Evolutionary conservation across 2,797 vertebrate species (phyloP).

Genomic region (Lithobates sylvaticus): DNA sequence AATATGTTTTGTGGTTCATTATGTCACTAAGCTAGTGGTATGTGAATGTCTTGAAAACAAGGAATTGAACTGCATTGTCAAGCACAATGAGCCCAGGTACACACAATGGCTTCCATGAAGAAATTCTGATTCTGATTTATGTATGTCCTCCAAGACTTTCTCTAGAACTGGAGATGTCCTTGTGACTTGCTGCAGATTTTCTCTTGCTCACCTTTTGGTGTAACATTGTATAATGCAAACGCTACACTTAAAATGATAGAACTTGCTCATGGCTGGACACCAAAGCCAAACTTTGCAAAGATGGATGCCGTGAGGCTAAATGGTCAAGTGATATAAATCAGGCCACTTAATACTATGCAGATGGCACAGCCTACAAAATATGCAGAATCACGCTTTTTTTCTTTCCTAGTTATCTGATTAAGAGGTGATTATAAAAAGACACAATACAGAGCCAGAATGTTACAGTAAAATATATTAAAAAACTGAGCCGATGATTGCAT

Average conservation of each 20-base stretch:
- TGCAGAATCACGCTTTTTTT: slow-evolving; percentile 24
- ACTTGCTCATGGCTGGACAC: slow-evolving; percentile 4
- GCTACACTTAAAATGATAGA: slow-evolving; percentile 34
- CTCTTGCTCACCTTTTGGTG: slow-evolving; percentile 26
- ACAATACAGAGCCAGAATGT: slow-evolving; percentile 4
- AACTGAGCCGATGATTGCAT: slow-evolving; percentile 24
- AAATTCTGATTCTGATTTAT: too few species aligned
- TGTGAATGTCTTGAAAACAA: too few species aligned
- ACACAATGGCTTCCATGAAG: too few species aligned
- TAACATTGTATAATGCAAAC: slow-evolving; percentile 34
- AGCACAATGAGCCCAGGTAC: too few species aligned
- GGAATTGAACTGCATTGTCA: too few species aligned
- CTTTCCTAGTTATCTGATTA: slow-evolving; percentile 38
- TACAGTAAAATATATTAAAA: not conserved
- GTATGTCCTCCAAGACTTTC: not conserved
- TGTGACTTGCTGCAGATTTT: slow-evolving; percentile 18
- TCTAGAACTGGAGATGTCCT: slow-evolving; percentile 17
- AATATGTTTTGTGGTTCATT: too few species aligned
- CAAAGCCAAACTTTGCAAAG: slow-evolving; percentile 29
- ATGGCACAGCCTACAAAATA: slow-evolving; percentile 31
- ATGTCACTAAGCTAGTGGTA: too few species aligned
- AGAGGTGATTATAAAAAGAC: slow-evolving; percentile 34
- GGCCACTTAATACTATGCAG: slow-evolving; percentile 19
- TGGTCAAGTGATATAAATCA: slow-evolving; percentile 45
- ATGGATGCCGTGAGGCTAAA: slow-evolving; percentile 25